Evolutionary conservation across 2,888 invertebrate species (phyloP), one percentile per base, ranked within the genome.

Genomic region (Caenorhabditis sp.): DNA sequence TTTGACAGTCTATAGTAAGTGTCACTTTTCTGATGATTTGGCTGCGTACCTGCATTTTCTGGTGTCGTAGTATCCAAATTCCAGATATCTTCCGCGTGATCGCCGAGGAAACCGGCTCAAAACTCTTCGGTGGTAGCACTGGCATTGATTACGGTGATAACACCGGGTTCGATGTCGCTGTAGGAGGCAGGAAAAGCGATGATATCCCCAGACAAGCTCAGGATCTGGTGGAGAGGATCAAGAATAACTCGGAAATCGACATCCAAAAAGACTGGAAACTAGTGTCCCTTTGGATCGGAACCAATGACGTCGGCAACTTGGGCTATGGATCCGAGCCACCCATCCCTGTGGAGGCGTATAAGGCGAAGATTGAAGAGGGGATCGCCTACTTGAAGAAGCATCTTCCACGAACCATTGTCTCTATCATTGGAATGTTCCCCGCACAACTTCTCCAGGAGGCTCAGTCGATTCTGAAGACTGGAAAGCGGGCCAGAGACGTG

Each of bases 111-210:
- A 95, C 94, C 92, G 95, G 95, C 91, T 94, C 95, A 0, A 93
- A 94, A 61, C 89, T 95, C 67, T 94, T 94, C 0, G 95, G 95
- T 0, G 95, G 94, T 91, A 95, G 95, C 24, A 94, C 94, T 0
- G 95, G 95, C 68, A 94, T 94, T 0, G 95, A 84, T 37, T 80
- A 82, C 61, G 80, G 76, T n/a, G 44, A 53, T 18, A 53, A 84
- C 51, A 56, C 68, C 2, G 80, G 80, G 22, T 79, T 84, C 28
- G 85, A 88, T 47, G 83, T 83, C 24, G 88, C 87, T 5, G 77
- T 87, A 13, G 80, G 85, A 11, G 87, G 87, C 24, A 83, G 76
- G 77, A 85, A 80, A 8, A 78, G 80, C 50, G 68, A 76, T 28
- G 86, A 88, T 64, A 79, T 88, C 22, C 80, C 82, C 4, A 56